phyloP scores from a whole-genome alignment of 1,140 invertebrate species.

The Nylanderia fulva region DNA sequence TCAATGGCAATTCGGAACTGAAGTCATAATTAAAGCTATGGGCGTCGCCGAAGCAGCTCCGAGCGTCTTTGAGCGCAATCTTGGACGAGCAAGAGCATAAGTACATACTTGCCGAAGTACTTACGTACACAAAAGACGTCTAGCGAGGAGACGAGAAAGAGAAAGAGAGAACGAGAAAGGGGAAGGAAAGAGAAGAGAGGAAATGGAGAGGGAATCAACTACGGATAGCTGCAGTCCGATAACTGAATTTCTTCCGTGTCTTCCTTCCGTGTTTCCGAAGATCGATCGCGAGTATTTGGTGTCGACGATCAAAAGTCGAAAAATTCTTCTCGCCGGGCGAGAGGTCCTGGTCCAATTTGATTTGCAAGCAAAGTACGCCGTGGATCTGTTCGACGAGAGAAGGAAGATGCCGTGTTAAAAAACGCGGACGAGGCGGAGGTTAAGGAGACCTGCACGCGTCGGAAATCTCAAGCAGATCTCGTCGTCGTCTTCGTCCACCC shows the following conservation, averaged over 20 bases:
- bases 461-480: conserved; percentile 82
- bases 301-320: conserved; percentile 74
- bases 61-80: conserved; percentile 25
- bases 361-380: conserved; percentile 74
- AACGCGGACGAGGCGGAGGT: conserved; percentile 84
- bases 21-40: conserved; percentile 42
- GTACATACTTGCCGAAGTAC: conserved; percentile 48
- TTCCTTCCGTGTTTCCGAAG: conserved; percentile 15
- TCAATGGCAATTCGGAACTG: conserved; percentile 48
- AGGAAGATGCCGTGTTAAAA: conserved; percentile 79
- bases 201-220: not conserved
- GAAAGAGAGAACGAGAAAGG: not conserved
- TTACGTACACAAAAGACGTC: conserved; percentile 58
- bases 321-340: conserved; percentile 69
- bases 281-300: conserved; percentile 45
- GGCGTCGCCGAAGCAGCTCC: conserved; percentile 29
- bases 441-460: conserved; percentile 80
- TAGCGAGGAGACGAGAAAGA: not conserved
- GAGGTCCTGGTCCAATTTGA: conserved; percentile 75
- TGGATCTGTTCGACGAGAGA: conserved; percentile 40
- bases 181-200: not conserved
- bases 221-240: conserved; percentile 31
- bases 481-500: conserved; percentile 57
- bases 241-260: conserved; percentile 37
- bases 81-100: conserved; percentile 36